A percentile compares a stretch with the other conserved stretches of the same genome.
phyloP scores from a whole-genome alignment of 2,888 invertebrate genomes.

The Augochlorella aurata region DNA sequence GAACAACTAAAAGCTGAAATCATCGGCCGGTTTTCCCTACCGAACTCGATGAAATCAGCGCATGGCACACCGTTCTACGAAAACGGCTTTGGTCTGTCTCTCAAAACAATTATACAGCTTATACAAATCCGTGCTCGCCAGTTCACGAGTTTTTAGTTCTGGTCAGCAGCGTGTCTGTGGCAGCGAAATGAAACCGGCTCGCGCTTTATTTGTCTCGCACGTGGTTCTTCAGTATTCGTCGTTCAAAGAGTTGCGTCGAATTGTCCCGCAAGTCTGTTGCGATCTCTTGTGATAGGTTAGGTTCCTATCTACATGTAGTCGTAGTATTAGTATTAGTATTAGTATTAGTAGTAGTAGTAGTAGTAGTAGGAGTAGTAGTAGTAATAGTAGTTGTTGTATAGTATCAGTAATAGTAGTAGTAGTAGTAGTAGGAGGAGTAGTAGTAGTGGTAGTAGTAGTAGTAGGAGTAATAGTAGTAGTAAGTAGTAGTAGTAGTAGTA shows the following conservation, averaged over 20 bases:
- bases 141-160: not conserved
- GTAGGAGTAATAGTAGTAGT: not conserved
- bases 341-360: no score
- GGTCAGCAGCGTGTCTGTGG: not conserved
- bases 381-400: not conserved
- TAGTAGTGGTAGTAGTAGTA: not conserved
- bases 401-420: not conserved
- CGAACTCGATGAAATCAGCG: conserved; percentile 16
- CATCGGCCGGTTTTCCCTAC: not conserved
- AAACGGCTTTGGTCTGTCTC: conserved; percentile 7
- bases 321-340: no score
- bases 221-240: not conserved
- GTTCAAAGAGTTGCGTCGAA: not conserved
- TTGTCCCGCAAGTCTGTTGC: not conserved
- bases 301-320: not conserved
- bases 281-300: not conserved
- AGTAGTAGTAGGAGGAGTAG: not conserved
- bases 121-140: not conserved
- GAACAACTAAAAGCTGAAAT: not conserved
- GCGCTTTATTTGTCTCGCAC: not conserved
- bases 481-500: no score
- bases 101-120: not conserved
- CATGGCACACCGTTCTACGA: conserved; percentile 30
- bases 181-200: not conserved
- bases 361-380: not conserved